phyloP scores from a whole-genome alignment of 2,888 invertebrate genomes.

The Apotomis capreana region DNA sequence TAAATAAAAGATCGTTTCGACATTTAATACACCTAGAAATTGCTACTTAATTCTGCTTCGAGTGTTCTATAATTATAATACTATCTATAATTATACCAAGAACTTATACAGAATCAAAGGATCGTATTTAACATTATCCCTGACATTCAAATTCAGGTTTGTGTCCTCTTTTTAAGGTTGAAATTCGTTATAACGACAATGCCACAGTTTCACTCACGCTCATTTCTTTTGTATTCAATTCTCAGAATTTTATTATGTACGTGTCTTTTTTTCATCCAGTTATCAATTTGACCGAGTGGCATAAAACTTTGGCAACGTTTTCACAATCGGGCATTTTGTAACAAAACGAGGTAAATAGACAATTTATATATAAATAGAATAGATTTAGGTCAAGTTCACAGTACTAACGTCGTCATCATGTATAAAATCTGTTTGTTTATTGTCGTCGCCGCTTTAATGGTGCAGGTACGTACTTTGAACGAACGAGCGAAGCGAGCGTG shows the following conservation, averaged over 20 bases:
- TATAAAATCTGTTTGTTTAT: conserved; percentile 18
- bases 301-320: conserved; percentile 5
- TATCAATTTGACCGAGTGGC: conserved; percentile 23
- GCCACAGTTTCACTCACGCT: background rate
- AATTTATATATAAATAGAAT: conserved; percentile 24
- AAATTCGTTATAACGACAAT: background rate
- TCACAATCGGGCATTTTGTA: conserved; percentile 4
- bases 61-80: background rate
- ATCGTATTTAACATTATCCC: background rate
- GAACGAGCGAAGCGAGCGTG: too few relatives aligned
- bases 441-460: background rate
- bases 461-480: conserved; percentile 11
- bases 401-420: conserved; percentile 3
- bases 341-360: conserved; percentile 1
- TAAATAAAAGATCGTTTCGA: too few relatives aligned
- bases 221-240: background rate
- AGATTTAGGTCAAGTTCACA: conserved; percentile 25
- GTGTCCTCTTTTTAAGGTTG: background rate
- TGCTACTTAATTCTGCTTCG: background rate
- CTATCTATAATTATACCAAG: too few relatives aligned
- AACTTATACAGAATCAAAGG: background rate
- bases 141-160: background rate
- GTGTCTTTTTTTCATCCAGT: conserved; percentile 9
- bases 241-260: background rate
- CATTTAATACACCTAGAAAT: background rate